A percentile compares a stretch with the other conserved stretches of the same genome.
phyloP scores from a whole-genome alignment of 2,797 vertebrate species.

The Rhynchonycteris naso region DNA sequence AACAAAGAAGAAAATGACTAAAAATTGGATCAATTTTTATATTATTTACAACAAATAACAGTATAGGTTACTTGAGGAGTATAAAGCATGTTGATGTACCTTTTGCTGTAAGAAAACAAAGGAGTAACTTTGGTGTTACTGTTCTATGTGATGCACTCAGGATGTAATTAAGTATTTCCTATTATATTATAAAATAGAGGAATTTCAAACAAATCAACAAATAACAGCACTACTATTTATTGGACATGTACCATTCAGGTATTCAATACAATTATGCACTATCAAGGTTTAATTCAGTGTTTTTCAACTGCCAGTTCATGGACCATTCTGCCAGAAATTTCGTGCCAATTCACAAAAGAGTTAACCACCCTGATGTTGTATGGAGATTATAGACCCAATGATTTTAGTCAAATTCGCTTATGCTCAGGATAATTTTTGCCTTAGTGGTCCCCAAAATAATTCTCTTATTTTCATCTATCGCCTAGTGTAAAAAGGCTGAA shows the following conservation, averaged over 20 bases:
- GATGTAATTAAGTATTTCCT: background rate
- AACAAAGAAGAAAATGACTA: constrained; percentile 55
- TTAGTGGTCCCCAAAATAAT: too few species aligned
- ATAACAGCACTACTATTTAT: background rate
- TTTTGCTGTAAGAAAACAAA: constrained; percentile 19
- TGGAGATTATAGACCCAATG: too few species aligned
- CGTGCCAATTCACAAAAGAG: too few species aligned
- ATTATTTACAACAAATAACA: background rate
- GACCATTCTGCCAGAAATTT: too few species aligned
- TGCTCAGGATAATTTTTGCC: too few species aligned
- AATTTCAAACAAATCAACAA: constrained; percentile 25
- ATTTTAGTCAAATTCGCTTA: too few species aligned
- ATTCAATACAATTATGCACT: background rate
- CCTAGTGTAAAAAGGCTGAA: too few species aligned
- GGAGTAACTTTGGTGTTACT: background rate
- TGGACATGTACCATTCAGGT: background rate
- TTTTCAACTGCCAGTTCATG: too few species aligned
- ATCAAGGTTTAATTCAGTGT: background rate
- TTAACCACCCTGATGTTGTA: too few species aligned
- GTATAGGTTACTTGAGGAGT: background rate
- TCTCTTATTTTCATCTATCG: too few species aligned
- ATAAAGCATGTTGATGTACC: background rate
- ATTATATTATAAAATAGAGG: background rate
- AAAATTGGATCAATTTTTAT: constrained; percentile 54
- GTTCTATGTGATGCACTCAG: background rate